These are phyloP conservation scores for Peromyscus aztecus DNA, from an alignment of 2,797 vertebrate species.

Conservation along the genomic window DNA sequence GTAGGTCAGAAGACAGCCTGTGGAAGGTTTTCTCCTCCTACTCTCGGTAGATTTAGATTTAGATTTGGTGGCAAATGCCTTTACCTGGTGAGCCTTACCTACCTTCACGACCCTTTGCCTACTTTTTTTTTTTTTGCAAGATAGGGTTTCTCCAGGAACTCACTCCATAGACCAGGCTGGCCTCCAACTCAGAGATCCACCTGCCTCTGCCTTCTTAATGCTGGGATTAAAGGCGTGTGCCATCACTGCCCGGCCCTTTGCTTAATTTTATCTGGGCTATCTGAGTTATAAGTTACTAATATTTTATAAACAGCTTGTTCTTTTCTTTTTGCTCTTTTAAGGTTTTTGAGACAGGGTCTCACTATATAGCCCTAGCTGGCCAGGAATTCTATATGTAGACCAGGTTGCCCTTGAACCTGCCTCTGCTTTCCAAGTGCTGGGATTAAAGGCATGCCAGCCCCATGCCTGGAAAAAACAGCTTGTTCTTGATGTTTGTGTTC, in stretches of 20 bases:
- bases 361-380: not conserved
- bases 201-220: too few species aligned
- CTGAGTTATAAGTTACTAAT: constrained; percentile 4
- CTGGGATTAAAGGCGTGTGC: too few species aligned
- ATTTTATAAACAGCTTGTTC: not conserved
- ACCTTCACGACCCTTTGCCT: not conserved
- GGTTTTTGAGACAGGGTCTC: not conserved
- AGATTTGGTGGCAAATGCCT: not conserved
- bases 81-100: not conserved
- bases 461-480: not conserved
- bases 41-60: not conserved
- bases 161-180: not conserved
- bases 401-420: not conserved
- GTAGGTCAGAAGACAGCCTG: not conserved
- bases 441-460: not conserved
- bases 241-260: not conserved
- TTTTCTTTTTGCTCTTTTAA: constrained; percentile 19
- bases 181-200: not conserved
- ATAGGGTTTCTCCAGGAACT: not conserved
- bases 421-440: not conserved
- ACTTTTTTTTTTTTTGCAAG: constrained; percentile 26
- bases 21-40: not conserved
- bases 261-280: constrained; percentile 22
- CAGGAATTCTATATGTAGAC: not conserved
- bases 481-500: constrained; percentile 39